A percentile compares a stretch with the other conserved stretches of the same genome.
These are phyloP conservation scores for Cydia pomonella DNA, from an alignment of 1,140 invertebrate species.

Conservation along the genomic window DNA sequence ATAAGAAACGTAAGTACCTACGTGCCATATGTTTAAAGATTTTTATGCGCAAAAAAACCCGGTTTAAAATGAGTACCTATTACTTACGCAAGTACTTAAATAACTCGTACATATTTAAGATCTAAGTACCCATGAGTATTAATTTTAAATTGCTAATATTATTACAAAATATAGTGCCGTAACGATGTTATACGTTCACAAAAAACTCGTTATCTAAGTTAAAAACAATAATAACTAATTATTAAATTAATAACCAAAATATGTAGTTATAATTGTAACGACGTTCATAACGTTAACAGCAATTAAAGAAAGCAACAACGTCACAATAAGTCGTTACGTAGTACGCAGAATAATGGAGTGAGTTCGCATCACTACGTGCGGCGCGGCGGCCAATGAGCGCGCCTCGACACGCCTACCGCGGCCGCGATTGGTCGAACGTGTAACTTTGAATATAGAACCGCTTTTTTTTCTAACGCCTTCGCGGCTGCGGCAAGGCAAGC, in stretches of 20 bases:
- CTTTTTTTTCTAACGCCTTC: conserved; percentile 78
- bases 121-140: too few relatives aligned
- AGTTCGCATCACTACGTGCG: conserved; percentile 51
- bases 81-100: too few relatives aligned
- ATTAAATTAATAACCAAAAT: background rate
- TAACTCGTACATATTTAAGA: too few relatives aligned
- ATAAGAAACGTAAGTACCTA: background rate
- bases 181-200: background rate
- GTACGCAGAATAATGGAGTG: conserved; percentile 56
- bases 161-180: background rate
- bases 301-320: background rate
- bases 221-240: background rate
- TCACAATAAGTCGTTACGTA: background rate
- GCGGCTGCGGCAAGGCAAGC: conserved; percentile 45
- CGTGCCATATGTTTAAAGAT: too few relatives aligned
- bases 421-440: conserved; percentile 65
- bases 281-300: background rate
- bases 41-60: background rate
- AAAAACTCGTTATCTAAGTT: background rate
- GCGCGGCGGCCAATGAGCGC: conserved; percentile 59
- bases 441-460: conserved; percentile 78
- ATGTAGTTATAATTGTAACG: conserved; percentile 4
- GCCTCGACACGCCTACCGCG: conserved; percentile 69
- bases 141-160: background rate
- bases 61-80: background rate